Evolutionary conservation across 1,140 invertebrate genomes (phyloP), one percentile per base, ranked within the genome.

Genomic region (Drosophila novamexicana): DNA sequence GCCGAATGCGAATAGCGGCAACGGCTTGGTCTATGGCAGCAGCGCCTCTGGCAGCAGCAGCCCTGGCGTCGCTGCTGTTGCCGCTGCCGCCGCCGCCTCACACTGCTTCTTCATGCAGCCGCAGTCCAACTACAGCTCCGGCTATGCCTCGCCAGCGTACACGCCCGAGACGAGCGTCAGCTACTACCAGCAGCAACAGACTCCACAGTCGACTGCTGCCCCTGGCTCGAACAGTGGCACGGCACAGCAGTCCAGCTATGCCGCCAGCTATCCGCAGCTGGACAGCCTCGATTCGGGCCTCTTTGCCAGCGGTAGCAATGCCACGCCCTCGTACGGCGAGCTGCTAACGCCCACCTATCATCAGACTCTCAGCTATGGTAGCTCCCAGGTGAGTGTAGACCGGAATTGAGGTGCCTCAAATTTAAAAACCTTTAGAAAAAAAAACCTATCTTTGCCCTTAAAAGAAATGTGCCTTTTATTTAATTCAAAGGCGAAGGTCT

Each of bases 71-170:
- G 53, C 50, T 3, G 18, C 61, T 53, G 77, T 29, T 40, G 65
- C 56, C 18, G 75, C 49, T 56, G 59, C 58, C 2, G 53, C 71
- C 32, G 45, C 62, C 36, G 42, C 72, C n/a, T 65, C 77, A 12
- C 70, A 81, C 50, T 88, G 84, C 16, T 89, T 88, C 53, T 82
- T 77, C 53, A 81, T 91, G 86, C 90, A 91, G 61, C 77, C 90
- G 44, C 90, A 91, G 70, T 91, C 90, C n/a, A 91, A 91, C 53
- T 91, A 91, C 40, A 91, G 90, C 59, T 91, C 90, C 9, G 90
- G 90, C 32, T 91, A 91, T 64, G 90, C 90, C 34, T 91, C 90
- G 8, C 90, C 90, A 40, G 90, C 90, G 1, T 91, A 91, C 62
- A 91, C 83, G 45, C 80, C 83, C 44, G 81, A 80, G 10, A 53